phyloP scores from a whole-genome alignment of 2,888 invertebrate species.

The Agrypnus murinus region DNA sequence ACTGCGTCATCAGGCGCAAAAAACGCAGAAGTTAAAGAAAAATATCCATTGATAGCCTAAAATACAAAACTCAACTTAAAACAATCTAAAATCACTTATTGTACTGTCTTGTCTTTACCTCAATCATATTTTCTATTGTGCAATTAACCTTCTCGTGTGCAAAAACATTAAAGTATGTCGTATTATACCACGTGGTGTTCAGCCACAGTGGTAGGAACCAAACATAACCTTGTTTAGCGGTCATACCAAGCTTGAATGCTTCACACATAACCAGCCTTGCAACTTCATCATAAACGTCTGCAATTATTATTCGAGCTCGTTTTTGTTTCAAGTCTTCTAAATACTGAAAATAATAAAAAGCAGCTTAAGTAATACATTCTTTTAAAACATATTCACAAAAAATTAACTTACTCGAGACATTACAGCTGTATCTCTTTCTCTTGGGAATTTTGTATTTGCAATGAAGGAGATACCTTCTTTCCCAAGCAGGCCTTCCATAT shows the following conservation, averaged over 20 bases:
- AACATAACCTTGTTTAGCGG: conserved; percentile 82
- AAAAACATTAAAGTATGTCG: conserved; percentile 71
- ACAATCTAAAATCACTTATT: conserved; percentile 5
- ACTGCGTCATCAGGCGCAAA: conserved; percentile 76
- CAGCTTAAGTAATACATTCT: too few species aligned
- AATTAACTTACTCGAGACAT: conserved; percentile 76
- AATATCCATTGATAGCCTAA: conserved; percentile 82
- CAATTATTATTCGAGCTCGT: conserved; percentile 84
- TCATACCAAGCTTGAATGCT: conserved; percentile 82
- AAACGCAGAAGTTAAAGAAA: conserved; percentile 80
- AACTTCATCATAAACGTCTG: conserved; percentile 84
- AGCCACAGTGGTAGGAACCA: conserved; percentile 91
- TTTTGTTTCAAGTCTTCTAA: conserved; percentile 78
- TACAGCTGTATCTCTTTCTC: conserved; percentile 73
- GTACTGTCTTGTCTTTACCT: conserved; percentile 63
- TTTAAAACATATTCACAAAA: too few species aligned
- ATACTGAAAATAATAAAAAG: conserved; percentile 72
- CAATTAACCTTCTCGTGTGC: conserved; percentile 74
- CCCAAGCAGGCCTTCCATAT: conserved; percentile 79
- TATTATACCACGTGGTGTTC: conserved; percentile 77
- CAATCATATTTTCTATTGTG: conserved; percentile 76
- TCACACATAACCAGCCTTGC: conserved; percentile 88
- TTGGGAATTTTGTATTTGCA: conserved; percentile 81
- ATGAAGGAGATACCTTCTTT: conserved; percentile 78
- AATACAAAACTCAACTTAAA: conserved; percentile 40